phyloP scores from a whole-genome alignment of 1,140 invertebrate species.

The Penaeus vannamei region DNA sequence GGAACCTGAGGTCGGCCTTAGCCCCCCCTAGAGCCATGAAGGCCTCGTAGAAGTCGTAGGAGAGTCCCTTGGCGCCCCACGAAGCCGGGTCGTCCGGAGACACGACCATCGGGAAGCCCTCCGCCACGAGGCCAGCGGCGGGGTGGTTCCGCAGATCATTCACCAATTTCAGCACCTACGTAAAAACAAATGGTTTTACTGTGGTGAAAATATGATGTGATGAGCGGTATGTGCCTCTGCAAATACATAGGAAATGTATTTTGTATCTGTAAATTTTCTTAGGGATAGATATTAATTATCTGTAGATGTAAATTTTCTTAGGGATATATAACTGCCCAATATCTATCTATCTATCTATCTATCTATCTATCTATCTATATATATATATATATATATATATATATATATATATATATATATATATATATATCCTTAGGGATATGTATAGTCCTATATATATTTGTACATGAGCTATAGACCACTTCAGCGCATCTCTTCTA shows the following conservation, averaged over 20 bases:
- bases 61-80: slow-evolving; percentile 82
- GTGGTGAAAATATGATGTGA: too few relatives aligned
- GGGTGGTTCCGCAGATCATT: slow-evolving; percentile 87
- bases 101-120: slow-evolving; percentile 77
- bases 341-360: too few relatives aligned
- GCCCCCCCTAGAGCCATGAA: slow-evolving; percentile 84
- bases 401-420: slow-evolving; percentile 34
- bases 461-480: not conserved
- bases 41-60: slow-evolving; percentile 87
- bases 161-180: slow-evolving; percentile 84
- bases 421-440: slow-evolving; percentile 18
- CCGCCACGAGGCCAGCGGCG: slow-evolving; percentile 78
- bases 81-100: slow-evolving; percentile 85
- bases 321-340: too few relatives aligned
- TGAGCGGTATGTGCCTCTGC: too few relatives aligned
- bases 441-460: not conserved
- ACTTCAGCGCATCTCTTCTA: slow-evolving; percentile 52
- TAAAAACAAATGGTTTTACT: not conserved
- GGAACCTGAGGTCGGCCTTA: slow-evolving; percentile 79
- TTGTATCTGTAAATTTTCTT: too few relatives aligned
- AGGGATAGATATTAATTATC: too few relatives aligned
- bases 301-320: too few relatives aligned
- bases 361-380: too few relatives aligned
- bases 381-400: not conserved
- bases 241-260: too few relatives aligned